These are phyloP conservation scores for Varanus salvator DNA, from an alignment of 2,113 vertebrate species.

Conservation along the genomic window DNA sequence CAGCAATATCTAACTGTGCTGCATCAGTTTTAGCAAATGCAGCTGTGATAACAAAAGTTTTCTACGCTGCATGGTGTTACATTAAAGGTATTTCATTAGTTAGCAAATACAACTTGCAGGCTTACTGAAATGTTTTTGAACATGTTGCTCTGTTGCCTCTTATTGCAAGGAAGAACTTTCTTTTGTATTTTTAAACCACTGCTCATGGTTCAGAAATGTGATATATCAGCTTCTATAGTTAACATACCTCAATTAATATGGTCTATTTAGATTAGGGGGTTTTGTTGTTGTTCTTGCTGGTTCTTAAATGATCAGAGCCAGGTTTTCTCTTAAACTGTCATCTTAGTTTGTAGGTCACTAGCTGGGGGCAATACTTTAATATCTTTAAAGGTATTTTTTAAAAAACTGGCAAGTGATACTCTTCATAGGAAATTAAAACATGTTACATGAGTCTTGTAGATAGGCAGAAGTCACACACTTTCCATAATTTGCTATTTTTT, in stretches of 20 bases:
- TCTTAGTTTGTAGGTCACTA: background rate
- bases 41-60: constrained; percentile 60
- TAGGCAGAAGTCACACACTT: fast-evolving
- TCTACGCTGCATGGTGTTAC: background rate
- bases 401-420: background rate
- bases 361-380: background rate
- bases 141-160: background rate
- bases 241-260: background rate
- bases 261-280: constrained; percentile 10
- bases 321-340: constrained; percentile 2
- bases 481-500: constrained; percentile 16
- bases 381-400: background rate
- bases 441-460: constrained; percentile 17
- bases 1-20: constrained; percentile 49
- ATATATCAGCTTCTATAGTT: constrained; percentile 29
- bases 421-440: background rate
- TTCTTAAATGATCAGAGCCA: background rate
- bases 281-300: constrained; percentile 27
- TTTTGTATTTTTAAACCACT: constrained; percentile 20
- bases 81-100: constrained; percentile 40
- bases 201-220: constrained; percentile 29
- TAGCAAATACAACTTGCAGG: constrained; percentile 41
- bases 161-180: constrained; percentile 14
- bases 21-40: constrained; percentile 62
- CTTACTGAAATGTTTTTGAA: constrained; percentile 32